These are phyloP conservation scores for Cavia aperea DNA, from an alignment of 2,113 vertebrate species.

Conservation along the genomic window DNA sequence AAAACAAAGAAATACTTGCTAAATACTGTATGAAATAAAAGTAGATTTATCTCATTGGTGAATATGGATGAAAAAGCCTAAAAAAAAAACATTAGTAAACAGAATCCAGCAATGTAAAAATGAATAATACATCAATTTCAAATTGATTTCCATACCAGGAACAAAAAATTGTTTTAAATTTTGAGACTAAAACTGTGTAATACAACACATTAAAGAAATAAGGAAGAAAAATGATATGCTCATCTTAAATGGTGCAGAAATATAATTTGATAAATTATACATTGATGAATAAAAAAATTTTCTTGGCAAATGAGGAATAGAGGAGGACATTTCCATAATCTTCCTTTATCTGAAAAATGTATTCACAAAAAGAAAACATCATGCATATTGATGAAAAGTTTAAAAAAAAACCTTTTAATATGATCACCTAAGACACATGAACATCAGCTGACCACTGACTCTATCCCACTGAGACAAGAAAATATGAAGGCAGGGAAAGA, in stretches of 20 bases:
- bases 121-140: not conserved
- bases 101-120: slow-evolving; percentile 18
- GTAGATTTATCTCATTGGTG: not conserved
- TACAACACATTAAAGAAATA: slow-evolving; percentile 25
- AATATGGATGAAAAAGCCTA: not conserved
- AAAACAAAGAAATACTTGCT: slow-evolving; percentile 5
- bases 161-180: slow-evolving; percentile 29
- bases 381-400: not conserved
- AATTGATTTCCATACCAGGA: slow-evolving; percentile 5
- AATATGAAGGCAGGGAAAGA: not conserved
- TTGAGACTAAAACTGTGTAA: slow-evolving; percentile 40
- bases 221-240: slow-evolving; percentile 11
- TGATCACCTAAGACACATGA: not conserved
- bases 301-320: not conserved
- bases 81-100: not conserved
- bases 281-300: not conserved
- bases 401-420: not conserved
- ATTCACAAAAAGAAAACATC: not conserved
- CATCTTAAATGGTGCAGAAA: slow-evolving; percentile 1
- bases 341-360: not conserved
- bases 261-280: slow-evolving; percentile 34
- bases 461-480: not conserved
- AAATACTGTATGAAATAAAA: slow-evolving; percentile 5
- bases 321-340: not conserved
- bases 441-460: not conserved